Percentiles rank a stretch among this genome's conserved stretches.
Evolutionary conservation across 2,797 vertebrate genomes (phyloP).

Genomic region (Arrhamphus sclerolepis): DNA sequence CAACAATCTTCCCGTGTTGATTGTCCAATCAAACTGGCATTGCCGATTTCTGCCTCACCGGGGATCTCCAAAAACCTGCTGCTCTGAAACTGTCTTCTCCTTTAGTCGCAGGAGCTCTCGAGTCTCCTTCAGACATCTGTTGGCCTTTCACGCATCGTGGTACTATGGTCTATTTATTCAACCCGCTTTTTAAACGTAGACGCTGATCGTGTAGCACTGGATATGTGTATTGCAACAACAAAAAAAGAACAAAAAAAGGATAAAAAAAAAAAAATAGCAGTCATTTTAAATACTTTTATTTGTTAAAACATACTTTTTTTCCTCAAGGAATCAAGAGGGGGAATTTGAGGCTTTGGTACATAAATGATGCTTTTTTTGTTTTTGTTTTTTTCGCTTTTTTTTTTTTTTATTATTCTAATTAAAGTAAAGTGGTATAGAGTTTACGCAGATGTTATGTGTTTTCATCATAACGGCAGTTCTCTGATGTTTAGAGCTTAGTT

Average conservation of each 20-base stretch:
- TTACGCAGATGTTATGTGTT: conserved; percentile 71
- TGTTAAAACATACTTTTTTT: conserved; percentile 40
- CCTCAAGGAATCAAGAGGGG: conserved; percentile 24
- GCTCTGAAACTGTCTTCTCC: conserved; percentile 72
- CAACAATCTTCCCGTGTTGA: conserved; percentile 38
- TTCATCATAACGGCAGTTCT: conserved; percentile 73
- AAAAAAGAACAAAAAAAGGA: background rate
- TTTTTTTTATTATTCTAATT: conserved; percentile 36
- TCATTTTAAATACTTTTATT: conserved; percentile 66
- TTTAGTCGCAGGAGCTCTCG: conserved; percentile 47
- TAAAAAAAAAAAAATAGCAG: conserved; percentile 5
- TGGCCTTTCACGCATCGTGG: conserved; percentile 80
- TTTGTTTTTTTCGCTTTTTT: conserved; percentile 24
- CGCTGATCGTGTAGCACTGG: conserved; percentile 69
- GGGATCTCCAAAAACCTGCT: conserved; percentile 67
- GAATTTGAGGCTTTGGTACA: conserved; percentile 67
- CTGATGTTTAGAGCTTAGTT: conserved; percentile 85
- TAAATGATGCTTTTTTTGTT: conserved; percentile 51
- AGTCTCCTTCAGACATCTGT: conserved; percentile 55
- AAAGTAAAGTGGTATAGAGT: conserved; percentile 54
- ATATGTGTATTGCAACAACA: conserved; percentile 56
- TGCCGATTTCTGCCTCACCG: conserved; percentile 68
- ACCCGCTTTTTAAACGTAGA: conserved; percentile 70
- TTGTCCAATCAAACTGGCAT: conserved; percentile 58
- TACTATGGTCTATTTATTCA: conserved; percentile 78